Evolutionary conservation across 2,113 vertebrate genomes (phyloP), one percentile per base, ranked within the genome.

Genomic region (Polyodon spathula): DNA sequence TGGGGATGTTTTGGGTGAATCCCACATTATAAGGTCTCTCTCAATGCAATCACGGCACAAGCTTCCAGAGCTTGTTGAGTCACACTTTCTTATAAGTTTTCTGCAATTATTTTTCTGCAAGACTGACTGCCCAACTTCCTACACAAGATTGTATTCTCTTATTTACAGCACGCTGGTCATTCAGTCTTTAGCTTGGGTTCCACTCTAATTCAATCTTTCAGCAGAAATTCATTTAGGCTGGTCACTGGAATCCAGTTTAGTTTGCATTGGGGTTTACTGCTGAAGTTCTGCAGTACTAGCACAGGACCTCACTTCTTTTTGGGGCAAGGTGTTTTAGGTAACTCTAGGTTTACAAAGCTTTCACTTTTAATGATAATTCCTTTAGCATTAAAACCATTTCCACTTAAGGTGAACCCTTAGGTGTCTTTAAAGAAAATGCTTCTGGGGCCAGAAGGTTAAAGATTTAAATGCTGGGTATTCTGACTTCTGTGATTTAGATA

Each of bases 121-220:
- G 58, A 8, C 38, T 40, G 17, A 39, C 40, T 44, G 58, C 51
- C n/a, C 48, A 38, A 10, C 17, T 12, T 59, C 17, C 9, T 54
- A 48, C 44, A 51, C 38, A 40, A n/a, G 54, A 3, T 44, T 44
- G 9, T 55, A 40, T 56, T 6, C 14, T 41, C 6, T 16, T 54
- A 50, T 63, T 54, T 55, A 67, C 15, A 44, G 14, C 54, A 37
- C 56, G 52, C 6, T 58, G 14, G n/a, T 39, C 60, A 40, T 39
- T 40, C 15, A 42, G 37, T 40, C 37, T 43, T 51, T 50, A 57
- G 6, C 43, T 27, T 37, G 37, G 42, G 37, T 44, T 65, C 39
- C 52, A 51, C 37, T 37, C 43, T 62, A 17, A 59, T 46, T 5
- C 8, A 8, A 42, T 59, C 9, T 48, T 9, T 44, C 39, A 27